Percentiles rank a stretch among this genome's conserved stretches.
These are phyloP conservation scores for Lineus longissimus DNA, from an alignment of 1,140 invertebrate species.

Conservation along the genomic window DNA sequence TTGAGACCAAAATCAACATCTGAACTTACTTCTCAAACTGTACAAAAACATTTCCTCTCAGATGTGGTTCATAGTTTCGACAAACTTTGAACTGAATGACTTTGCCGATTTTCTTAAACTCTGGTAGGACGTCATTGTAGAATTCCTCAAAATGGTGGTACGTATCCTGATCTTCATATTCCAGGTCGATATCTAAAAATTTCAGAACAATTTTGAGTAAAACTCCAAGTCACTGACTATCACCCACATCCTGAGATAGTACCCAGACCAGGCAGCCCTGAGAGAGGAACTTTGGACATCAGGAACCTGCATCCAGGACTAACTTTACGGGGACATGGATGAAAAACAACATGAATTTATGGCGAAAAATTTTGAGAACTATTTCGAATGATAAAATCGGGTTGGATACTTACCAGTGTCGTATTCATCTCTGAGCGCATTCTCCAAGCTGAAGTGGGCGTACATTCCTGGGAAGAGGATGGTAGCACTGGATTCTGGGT, in stretches of 20 bases:
- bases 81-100: conserved; percentile 81
- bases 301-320: too few species aligned
- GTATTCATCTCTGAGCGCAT: conserved; percentile 69
- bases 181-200: conserved; percentile 68
- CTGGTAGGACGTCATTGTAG: conserved; percentile 78
- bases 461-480: conserved; percentile 81
- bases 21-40: conserved; percentile 68
- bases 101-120: conserved; percentile 75
- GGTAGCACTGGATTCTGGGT: conserved; percentile 66
- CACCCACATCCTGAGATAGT: too few species aligned
- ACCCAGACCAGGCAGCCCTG: too few species aligned
- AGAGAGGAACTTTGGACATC: too few species aligned
- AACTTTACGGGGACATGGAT: too few species aligned
- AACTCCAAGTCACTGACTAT: too few species aligned
- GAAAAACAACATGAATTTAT: too few species aligned
- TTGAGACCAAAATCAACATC: too few species aligned
- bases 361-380: too few species aligned
- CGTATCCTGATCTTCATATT: conserved; percentile 79
- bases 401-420: conserved; percentile 63
- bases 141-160: conserved; percentile 81
- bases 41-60: conserved; percentile 86
- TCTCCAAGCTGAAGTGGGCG: conserved; percentile 73
- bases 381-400: too few species aligned
- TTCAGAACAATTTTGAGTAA: not conserved
- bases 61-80: conserved; percentile 78